Evolutionary conservation across 2,113 vertebrate genomes (phyloP), one percentile per base, ranked within the genome.

Genomic region (Limanda limanda): DNA sequence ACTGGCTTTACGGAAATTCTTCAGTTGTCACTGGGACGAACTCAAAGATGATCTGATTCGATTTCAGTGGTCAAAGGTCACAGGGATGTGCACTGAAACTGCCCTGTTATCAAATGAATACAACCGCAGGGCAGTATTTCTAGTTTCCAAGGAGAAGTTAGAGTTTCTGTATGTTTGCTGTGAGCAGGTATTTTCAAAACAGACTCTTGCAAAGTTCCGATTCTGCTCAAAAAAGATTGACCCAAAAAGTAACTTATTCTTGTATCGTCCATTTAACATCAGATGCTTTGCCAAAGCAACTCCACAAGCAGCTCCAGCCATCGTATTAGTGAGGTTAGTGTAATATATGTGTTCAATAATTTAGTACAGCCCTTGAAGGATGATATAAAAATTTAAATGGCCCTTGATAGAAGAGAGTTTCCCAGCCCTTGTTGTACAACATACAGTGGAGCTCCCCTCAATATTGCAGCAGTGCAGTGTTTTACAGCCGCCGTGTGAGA

Each of bases 401-500:
- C 56, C 56, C 56, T 18, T 58, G 23, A 27, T 58, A 17, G 24
- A 27, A 27, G 27, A 58, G 25, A 58, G 56, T 14, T 58, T 27
- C 56, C 56, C 13, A 13, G 24, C 56, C 56, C 24, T 15, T 27
- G 24, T 58, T 24, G 37, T 23, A 23, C 42, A 54, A 54, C 23
- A 56, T n/a, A 52, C 7, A 27, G 21, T 67, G 20, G 4, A 37
- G 15, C 60, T 64, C 4, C 20, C 14, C 59, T 5, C 12, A 24
- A 13, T 52, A 47, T 40, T 25, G 13, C 11, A 37, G 27, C 27
- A 25, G 13, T 25, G 55, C 55, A 25, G 45, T 45, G 42, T 58
- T 73, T 76, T 77, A 72, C 18, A 60, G 48, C 58, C 18, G n/a
- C 40, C 42, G 45, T 11, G 9, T 72, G 54, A 72, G 72, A 40